phyloP scores from a whole-genome alignment of 64 coral and sea anemone species.

The Stichodactyla helianthus region DNA sequence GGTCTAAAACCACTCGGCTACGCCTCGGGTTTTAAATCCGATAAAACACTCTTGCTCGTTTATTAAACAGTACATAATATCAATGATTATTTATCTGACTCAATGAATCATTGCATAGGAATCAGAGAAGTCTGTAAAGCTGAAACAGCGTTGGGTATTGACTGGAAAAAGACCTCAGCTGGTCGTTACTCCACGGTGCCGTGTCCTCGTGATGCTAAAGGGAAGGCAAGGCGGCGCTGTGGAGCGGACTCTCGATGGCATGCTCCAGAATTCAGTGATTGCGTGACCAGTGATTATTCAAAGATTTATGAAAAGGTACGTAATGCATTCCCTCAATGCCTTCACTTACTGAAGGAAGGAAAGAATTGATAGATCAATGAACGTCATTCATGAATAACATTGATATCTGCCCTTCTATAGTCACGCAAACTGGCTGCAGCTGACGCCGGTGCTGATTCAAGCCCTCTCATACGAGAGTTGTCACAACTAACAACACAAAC shows the following conservation, averaged over 20 bases:
- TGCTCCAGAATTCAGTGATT: conserved; percentile 80
- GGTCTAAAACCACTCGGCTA: too few relatives aligned
- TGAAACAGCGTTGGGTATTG: conserved; percentile 68
- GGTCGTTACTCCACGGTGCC: conserved; percentile 67
- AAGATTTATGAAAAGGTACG: conserved; percentile 59
- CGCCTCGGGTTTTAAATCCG: too few relatives aligned
- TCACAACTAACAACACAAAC: conserved; percentile 88
- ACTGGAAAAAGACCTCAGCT: conserved; percentile 81
- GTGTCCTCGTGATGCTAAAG: conserved; percentile 88
- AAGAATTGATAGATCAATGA: background rate
- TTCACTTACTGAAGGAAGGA: too few relatives aligned
- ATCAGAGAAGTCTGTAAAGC: conserved; percentile 80
- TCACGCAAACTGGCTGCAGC: conserved; percentile 46
- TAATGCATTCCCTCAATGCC: background rate
- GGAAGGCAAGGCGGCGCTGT: conserved; percentile 79
- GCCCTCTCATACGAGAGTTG: conserved; percentile 82
- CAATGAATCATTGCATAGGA: conserved; percentile 16
- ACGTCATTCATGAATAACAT: background rate
- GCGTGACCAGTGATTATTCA: conserved; percentile 73
- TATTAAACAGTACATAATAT: too few relatives aligned
- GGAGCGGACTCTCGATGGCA: conserved; percentile 91
- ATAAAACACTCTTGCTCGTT: too few relatives aligned
- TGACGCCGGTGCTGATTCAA: conserved; percentile 52
- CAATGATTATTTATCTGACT: too few relatives aligned
- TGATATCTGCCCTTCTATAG: background rate